Percentiles rank a stretch among this genome's conserved stretches.
Evolutionary conservation across 2,113 vertebrate species (phyloP).

Genomic region (Ptilonorhynchus violaceus): DNA sequence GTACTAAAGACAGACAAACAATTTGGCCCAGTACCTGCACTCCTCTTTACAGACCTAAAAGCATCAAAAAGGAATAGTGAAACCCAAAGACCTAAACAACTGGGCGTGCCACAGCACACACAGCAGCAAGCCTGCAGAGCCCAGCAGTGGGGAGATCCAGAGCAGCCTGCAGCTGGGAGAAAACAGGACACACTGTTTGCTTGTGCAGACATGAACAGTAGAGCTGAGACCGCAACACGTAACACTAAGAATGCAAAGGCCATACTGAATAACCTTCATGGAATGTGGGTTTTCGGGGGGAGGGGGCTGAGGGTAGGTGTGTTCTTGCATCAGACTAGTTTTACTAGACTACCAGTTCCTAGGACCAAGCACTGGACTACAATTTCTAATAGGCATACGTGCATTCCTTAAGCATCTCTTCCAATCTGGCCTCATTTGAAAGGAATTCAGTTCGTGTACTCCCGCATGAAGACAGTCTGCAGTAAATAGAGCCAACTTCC

Average conservation of each 20-base stretch:
- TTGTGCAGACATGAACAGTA: not conserved
- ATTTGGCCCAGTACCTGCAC: not conserved
- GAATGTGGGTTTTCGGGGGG: rapidly evolving
- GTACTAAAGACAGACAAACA: not conserved
- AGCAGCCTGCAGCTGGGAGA: not conserved
- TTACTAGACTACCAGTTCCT: not conserved
- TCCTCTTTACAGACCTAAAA: not conserved
- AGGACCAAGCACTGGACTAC: not conserved
- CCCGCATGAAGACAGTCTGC: not conserved
- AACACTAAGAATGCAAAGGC: not conserved
- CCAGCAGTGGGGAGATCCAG: not conserved
- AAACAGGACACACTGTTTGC: not conserved
- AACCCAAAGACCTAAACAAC: not conserved
- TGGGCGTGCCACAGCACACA: not conserved
- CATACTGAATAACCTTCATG: not conserved
- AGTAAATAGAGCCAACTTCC: not conserved
- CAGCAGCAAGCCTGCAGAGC: not conserved
- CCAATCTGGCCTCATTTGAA: not conserved
- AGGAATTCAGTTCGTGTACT: not conserved
- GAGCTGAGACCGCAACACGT: not conserved
- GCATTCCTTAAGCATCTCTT: not conserved
- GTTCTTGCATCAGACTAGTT: not conserved
- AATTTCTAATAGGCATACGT: rapidly evolving
- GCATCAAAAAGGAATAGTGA: not conserved
- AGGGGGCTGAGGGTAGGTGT: not conserved